Evolutionary conservation across 2,113 vertebrate species (phyloP), one percentile per base, ranked within the genome.

Genomic region (Hirundichthys speculiger): DNA sequence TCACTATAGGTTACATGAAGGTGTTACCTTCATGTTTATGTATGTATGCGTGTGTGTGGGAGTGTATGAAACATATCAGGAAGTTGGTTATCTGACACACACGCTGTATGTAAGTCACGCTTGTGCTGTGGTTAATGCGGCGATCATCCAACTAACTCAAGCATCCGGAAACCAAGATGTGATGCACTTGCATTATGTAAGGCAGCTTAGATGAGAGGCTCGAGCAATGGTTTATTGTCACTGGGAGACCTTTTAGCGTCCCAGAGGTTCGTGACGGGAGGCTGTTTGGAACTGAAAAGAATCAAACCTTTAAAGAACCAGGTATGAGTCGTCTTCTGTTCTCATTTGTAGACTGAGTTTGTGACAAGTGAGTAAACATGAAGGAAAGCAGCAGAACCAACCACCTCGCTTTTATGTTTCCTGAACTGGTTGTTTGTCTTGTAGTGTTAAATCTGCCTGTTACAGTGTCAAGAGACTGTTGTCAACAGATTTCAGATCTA

Each of bases 111-210:
- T 49, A 38, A 34, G 42, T 42, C 22, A 34, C 12, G 1, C 12
- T 25, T 53, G 18, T 30, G 7, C 57, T 64, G 69, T 30, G 84
- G 84, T 85, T 75, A 14, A 8, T 73, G 77, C 66, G 72, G 66
- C 30, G 12, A 45, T 60, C 14, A 41, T 42, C 15, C 50, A 5
- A 48, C 22, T 54, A 0, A 54, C n/a, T 66, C 39, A 18, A 6
- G 40, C 13, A 75, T 16, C 77, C 74, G 63, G 83, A 82, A 75
- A 77, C 38, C 14, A 19, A 55, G 59, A 27, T 48, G 5, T 69
- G 59, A 73, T 67, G 69, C 77, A 5, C 25, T 12, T 13, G 22
- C 59, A 56, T 86, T 83, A 49, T 16, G 78, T 47, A 82, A 80
- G 14, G n/a, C n/a, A 20, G 16, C n/a, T 51, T 49, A 18, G 55